Conservation (phyloP, 2,888 invertebrate species). For the Acronicta psi region DNA sequence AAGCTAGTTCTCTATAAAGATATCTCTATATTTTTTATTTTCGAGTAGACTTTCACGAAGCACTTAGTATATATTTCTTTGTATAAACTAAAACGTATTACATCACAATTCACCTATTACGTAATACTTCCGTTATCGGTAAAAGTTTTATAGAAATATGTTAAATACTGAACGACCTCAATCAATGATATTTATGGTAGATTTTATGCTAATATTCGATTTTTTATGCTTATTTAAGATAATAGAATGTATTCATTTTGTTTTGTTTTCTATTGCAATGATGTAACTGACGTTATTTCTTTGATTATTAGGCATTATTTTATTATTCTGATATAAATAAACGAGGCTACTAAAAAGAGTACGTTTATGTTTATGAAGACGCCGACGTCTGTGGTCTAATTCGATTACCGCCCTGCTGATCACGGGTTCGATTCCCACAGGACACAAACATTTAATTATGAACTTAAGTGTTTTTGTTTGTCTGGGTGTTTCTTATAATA, state of each 20-base stretch:
- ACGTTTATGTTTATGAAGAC: too few species aligned
- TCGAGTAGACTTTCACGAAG: slow-evolving; percentile 37
- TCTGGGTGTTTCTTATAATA: too few species aligned
- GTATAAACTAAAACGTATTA: slow-evolving; percentile 35
- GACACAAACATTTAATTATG: too few species aligned
- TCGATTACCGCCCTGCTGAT: too few species aligned
- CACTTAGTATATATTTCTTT: slow-evolving; percentile 34
- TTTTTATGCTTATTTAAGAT: not conserved
- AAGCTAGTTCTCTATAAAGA: too few species aligned
- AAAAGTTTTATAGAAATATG: slow-evolving; percentile 28
- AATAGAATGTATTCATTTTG: not conserved
- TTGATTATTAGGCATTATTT: too few species aligned
- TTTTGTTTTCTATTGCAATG: not conserved
- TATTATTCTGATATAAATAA: too few species aligned
- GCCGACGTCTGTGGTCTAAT: too few species aligned
- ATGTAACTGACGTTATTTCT: too few species aligned
- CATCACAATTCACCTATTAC: slow-evolving; percentile 39
- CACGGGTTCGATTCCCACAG: too few species aligned
- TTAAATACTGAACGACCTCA: slow-evolving; percentile 12
- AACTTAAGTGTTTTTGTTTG: too few species aligned
- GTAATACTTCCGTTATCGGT: slow-evolving; percentile 45
- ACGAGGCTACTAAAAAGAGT: too few species aligned
- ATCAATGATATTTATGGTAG: slow-evolving; percentile 27
- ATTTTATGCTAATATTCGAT: slow-evolving; percentile 16
- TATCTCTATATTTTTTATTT: not conserved